phyloP scores from a whole-genome alignment of 2,113 vertebrate species.

The Tragelaphus imberbis region DNA sequence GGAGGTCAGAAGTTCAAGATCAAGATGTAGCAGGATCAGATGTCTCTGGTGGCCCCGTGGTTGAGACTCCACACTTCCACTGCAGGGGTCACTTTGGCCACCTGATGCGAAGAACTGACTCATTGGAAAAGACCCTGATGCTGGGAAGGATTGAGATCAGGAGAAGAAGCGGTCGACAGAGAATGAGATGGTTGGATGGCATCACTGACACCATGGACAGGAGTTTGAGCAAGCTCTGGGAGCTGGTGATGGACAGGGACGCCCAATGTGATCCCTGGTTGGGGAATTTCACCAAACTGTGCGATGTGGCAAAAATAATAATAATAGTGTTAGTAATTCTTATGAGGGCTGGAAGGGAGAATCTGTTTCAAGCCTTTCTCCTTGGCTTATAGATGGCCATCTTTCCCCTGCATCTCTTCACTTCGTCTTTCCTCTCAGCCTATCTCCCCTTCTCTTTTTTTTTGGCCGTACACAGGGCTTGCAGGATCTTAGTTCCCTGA shows the following conservation, averaged over 20 bases:
- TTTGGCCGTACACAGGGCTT: neutral
- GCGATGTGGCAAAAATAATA: neutral
- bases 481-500: neutral
- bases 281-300: neutral
- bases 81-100: neutral
- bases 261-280: neutral
- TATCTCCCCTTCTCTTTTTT: neutral
- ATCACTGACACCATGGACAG: neutral
- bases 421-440: neutral
- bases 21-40: neutral
- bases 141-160: neutral
- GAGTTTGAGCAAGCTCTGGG: neutral
- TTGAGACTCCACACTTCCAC: neutral
- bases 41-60: neutral
- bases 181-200: neutral
- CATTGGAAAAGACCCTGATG: neutral
- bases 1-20: neutral
- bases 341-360: neutral
- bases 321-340: neutral
- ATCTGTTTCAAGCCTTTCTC: neutral
- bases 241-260: neutral
- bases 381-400: neutral
- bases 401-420: neutral
- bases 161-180: neutral
- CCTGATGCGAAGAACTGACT: neutral